A percentile compares a stretch with the other conserved stretches of the same genome.
These are phyloP conservation scores for Cochlearius cochlearius DNA, from an alignment of 2,113 vertebrate genomes.

Conservation along the genomic window DNA sequence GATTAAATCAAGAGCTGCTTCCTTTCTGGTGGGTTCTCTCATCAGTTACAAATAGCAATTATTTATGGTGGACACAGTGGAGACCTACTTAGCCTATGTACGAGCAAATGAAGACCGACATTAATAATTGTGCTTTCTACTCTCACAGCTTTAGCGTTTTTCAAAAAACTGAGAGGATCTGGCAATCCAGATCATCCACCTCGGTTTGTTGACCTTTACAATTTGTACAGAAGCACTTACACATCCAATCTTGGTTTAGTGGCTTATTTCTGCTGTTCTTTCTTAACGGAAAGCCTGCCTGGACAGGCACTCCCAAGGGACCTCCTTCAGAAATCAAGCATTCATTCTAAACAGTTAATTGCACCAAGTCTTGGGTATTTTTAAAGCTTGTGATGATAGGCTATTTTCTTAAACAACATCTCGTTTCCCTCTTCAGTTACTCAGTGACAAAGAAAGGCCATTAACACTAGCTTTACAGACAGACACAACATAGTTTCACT, in stretches of 20 bases:
- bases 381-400: not conserved
- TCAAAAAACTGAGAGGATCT: not conserved
- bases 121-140: not conserved
- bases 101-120: not conserved
- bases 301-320: not conserved
- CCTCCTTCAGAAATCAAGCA: not conserved
- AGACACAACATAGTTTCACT: not conserved
- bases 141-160: not conserved
- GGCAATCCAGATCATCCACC: not conserved
- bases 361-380: not conserved
- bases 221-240: not conserved
- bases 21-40: not conserved
- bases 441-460: not conserved
- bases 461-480: not conserved
- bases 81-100: not conserved
- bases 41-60: not conserved
- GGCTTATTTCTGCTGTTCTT: not conserved
- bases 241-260: not conserved
- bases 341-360: not conserved
- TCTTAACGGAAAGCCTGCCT: not conserved
- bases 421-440: not conserved
- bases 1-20: not conserved
- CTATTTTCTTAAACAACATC: not conserved
- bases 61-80: not conserved
- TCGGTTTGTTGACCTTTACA: fast-evolving